phyloP scores from a whole-genome alignment of 2,113 vertebrate species.

The Peromyscus leucopus region DNA sequence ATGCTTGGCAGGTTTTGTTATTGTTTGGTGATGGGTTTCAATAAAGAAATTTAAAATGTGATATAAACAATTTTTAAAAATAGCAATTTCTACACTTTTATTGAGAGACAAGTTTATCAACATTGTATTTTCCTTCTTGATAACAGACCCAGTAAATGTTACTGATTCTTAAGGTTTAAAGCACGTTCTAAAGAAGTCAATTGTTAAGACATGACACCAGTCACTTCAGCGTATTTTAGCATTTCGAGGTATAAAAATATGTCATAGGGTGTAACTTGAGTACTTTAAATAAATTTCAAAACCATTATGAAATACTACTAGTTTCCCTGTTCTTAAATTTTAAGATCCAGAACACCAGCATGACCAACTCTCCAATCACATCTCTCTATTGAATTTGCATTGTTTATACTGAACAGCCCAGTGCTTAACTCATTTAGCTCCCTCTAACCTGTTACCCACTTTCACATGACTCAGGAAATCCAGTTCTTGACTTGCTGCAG shows the following conservation, averaged over 20 bases:
- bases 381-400: not conserved
- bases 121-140: not conserved
- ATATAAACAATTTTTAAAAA: not conserved
- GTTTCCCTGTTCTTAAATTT: not conserved
- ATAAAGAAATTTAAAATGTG: slow-evolving; percentile 42
- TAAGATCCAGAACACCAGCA: not conserved
- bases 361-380: not conserved
- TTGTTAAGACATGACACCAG: not conserved
- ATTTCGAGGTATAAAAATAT: not conserved
- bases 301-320: slow-evolving; percentile 13
- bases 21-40: slow-evolving; percentile 64
- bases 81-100: slow-evolving; percentile 30
- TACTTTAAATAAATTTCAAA: not conserved
- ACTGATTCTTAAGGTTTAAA: slow-evolving; percentile 6
- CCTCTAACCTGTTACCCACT: not conserved
- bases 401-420: not conserved
- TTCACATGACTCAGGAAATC: not conserved
- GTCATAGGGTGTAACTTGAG: not conserved
- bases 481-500: not conserved
- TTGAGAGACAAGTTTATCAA: slow-evolving; percentile 54
- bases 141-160: not conserved
- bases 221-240: not conserved
- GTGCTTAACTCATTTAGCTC: not conserved
- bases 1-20: slow-evolving; percentile 50
- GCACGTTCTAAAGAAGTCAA: not conserved